Evolutionary conservation across 2,888 invertebrate genomes (phyloP).

Genomic region (Julus scandinavius): DNA sequence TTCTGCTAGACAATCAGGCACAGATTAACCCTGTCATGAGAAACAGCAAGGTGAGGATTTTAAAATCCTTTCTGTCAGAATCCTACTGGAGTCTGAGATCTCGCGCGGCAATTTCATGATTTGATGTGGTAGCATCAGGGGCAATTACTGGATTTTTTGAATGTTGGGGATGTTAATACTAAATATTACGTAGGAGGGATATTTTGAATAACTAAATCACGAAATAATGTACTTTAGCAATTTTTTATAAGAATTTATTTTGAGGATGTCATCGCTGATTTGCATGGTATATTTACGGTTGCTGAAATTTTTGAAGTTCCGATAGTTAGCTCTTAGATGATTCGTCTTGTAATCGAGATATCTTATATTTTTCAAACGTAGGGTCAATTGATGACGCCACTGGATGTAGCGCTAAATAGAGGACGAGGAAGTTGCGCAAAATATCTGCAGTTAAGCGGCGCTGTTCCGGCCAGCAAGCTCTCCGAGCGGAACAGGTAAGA

Average conservation of each 20-base stretch:
- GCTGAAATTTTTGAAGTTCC: too few species aligned
- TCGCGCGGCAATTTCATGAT: neutral
- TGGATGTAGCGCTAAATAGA: slow-evolving; percentile 88
- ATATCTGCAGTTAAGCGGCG: slow-evolving; percentile 89
- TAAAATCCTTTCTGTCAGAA: neutral
- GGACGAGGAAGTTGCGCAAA: slow-evolving; percentile 92
- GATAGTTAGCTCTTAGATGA: too few species aligned
- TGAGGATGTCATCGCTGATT: too few species aligned
- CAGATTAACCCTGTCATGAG: slow-evolving; percentile 86
- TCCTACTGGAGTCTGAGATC: neutral
- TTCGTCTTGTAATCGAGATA: neutral
- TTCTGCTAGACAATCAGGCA: slow-evolving; percentile 83
- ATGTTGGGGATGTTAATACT: too few species aligned
- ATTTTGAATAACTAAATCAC: too few species aligned
- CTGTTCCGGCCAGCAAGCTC: slow-evolving; percentile 80
- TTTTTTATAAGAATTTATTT: too few species aligned
- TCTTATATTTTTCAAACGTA: slow-evolving; percentile 59
- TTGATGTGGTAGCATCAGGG: too few species aligned
- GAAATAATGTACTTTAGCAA: too few species aligned
- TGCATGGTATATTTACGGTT: too few species aligned
- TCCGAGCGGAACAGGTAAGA: slow-evolving; percentile 60
- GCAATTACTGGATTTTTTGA: too few species aligned
- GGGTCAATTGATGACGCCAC: slow-evolving; percentile 86
- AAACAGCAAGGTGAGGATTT: slow-evolving; percentile 73
- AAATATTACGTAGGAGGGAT: too few species aligned